Base-by-base conservation (phyloP, 2,888 invertebrate species). In the Micropterix aruncella region DNA sequence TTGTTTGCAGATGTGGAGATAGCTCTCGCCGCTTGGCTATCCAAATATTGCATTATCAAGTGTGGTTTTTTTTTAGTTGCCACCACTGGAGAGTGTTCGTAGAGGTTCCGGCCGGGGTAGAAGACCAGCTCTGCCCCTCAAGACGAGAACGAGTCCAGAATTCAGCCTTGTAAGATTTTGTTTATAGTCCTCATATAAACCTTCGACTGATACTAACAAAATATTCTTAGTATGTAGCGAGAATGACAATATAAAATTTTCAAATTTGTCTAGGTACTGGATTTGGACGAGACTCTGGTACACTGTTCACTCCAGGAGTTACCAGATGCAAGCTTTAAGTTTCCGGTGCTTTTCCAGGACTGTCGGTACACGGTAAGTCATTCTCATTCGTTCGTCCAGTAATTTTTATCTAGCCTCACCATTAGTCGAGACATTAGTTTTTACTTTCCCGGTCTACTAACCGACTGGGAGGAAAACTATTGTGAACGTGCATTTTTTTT, bases 271-370 rank as follows among this genome's bases (percentile, higher is more conserved):
- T 57, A 82, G 81, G 63, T 72, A 14, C 51, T 72, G 40, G 80
- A 80, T 54, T 57, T 80, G 49, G 95, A 96, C 63, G 95, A 96
- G 68, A 96, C 95, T 0, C 66, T 96, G 55, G 95, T 95, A 2
- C 95, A 95, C 61, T 95, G 95, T 63, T 92, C 92, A 53, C 74
- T 95, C 2, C 88, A 89, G 54, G 91, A 92, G 65, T 65, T 95
- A 46, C 82, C 88, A 0, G 94, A 94, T 60, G 93, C 94, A 1
- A 86, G 90, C 54, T 90, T 95, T 64, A 83, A 89, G 52, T 95
- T 96, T 65, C 93, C 93, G 0, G 94, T 95, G 27, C 71, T 83
- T 19, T 94, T 91, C 65, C 89, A 95, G 67, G 91, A 92, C 57
- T 86, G 87, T 55, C 80, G 89, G 43, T 95, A 95, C 60, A 86